phyloP scores from a whole-genome alignment of 2,113 vertebrate species.

The Collichthys lucidus region DNA sequence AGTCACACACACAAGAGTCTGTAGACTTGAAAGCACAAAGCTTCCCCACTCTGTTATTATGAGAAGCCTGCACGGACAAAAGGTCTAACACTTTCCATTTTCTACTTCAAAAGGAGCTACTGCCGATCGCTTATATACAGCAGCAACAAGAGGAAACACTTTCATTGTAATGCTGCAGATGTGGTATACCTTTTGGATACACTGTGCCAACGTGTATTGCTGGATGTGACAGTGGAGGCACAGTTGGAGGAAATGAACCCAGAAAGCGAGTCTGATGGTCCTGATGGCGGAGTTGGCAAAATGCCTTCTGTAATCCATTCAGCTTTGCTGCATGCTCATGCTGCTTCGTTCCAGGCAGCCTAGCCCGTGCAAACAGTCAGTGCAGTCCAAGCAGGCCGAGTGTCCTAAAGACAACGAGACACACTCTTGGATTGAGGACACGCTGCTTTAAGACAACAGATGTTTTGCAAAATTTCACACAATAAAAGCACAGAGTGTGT shows the following conservation, averaged over 20 bases:
- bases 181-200: background rate
- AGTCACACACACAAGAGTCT: background rate
- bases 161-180: background rate
- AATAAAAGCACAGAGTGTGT: slow-evolving; percentile 10
- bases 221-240: slow-evolving; percentile 35
- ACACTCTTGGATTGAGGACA: slow-evolving; percentile 5
- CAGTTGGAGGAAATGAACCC: slow-evolving; percentile 58
- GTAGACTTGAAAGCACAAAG: background rate
- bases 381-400: slow-evolving; percentile 21
- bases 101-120: background rate
- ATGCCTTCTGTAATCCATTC: slow-evolving; percentile 55
- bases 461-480: background rate
- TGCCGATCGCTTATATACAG: background rate
- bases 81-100: background rate
- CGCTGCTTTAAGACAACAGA: background rate
- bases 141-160: background rate
- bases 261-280: slow-evolving; percentile 49
- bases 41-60: background rate
- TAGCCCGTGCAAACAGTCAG: slow-evolving; percentile 31
- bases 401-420: slow-evolving; percentile 35
- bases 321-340: slow-evolving; percentile 40
- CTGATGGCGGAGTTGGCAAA: slow-evolving; percentile 51
- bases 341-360: slow-evolving; percentile 39
- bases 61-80: background rate
- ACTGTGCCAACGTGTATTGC: slow-evolving; percentile 32